These are phyloP conservation scores for Tachycineta bicolor DNA, from an alignment of 2,113 vertebrate species.

Conservation along the genomic window DNA sequence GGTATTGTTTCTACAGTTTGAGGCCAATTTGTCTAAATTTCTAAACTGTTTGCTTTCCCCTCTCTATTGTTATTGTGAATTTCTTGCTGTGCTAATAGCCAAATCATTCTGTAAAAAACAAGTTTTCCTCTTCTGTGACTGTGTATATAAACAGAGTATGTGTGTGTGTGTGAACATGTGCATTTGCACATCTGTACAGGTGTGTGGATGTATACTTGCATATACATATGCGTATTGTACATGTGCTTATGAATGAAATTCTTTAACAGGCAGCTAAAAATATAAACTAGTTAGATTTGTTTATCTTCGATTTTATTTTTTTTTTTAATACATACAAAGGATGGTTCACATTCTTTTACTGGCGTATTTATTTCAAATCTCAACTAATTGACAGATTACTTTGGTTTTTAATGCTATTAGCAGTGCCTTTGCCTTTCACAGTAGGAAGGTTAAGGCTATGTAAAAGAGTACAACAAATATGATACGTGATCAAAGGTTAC, in stretches of 20 bases:
- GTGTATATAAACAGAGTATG: fast-evolving
- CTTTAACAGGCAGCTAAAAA: not conserved
- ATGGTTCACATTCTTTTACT: not conserved
- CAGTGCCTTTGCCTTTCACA: not conserved
- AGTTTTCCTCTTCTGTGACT: not conserved
- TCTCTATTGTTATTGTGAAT: not conserved
- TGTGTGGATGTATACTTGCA: not conserved
- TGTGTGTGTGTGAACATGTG: fast-evolving
- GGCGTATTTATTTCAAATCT: not conserved
- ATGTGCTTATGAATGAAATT: not conserved
- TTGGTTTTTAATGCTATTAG: not conserved
- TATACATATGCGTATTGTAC: not conserved
- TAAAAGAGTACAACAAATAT: not conserved
- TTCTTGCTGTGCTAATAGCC: not conserved
- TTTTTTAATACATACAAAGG: not conserved
- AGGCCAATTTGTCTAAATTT: not conserved
- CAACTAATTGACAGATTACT: not conserved
- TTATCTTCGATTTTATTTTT: not conserved
- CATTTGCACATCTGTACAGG: not conserved
- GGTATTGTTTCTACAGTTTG: not conserved
- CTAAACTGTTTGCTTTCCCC: not conserved
- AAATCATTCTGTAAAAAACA: fast-evolving
- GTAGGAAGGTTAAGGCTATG: not conserved
- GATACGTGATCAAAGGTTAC: not conserved
- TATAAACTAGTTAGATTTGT: not conserved